These are phyloP conservation scores for Dermatemys mawii DNA, from an alignment of 2,113 vertebrate genomes.

Conservation along the genomic window DNA sequence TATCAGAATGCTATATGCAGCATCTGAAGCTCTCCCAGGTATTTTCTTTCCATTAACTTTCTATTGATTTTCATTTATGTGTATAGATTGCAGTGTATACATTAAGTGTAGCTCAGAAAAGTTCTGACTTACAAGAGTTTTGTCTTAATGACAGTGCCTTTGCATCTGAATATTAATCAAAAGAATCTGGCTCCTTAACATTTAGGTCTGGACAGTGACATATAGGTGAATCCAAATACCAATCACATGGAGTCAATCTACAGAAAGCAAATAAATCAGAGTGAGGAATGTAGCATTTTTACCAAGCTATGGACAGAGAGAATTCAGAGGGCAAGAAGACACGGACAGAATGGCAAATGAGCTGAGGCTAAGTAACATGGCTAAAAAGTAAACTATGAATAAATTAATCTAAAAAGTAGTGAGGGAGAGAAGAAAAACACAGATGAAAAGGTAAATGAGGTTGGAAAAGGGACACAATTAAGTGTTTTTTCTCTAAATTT, in stretches of 20 bases:
- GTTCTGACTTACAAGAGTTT: conserved; percentile 11
- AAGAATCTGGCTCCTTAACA: neutral
- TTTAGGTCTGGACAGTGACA: conserved; percentile 19
- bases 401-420: conserved; percentile 5
- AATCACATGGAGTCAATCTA: neutral
- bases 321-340: neutral
- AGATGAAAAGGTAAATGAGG: neutral
- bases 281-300: conserved; percentile 1
- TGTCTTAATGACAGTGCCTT: conserved; percentile 10
- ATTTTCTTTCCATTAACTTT: conserved; percentile 68
- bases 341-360: neutral
- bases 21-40: conserved; percentile 19
- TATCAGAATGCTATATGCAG: conserved; percentile 24
- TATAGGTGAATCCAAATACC: neutral
- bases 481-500: neutral
- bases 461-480: neutral
- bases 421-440: neutral
- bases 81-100: conserved; percentile 23
- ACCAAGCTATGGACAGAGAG: neutral
- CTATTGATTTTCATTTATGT: conserved; percentile 74
- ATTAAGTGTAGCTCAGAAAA: conserved; percentile 56
- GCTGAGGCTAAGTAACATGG: neutral
- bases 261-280: neutral
- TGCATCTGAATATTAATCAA: conserved; percentile 49
- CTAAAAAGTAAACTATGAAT: conserved; percentile 23